A percentile compares a stretch with the other conserved stretches of the same genome.
phyloP scores from a whole-genome alignment of 2,113 vertebrate genomes.

The Rattus norvegicus region DNA sequence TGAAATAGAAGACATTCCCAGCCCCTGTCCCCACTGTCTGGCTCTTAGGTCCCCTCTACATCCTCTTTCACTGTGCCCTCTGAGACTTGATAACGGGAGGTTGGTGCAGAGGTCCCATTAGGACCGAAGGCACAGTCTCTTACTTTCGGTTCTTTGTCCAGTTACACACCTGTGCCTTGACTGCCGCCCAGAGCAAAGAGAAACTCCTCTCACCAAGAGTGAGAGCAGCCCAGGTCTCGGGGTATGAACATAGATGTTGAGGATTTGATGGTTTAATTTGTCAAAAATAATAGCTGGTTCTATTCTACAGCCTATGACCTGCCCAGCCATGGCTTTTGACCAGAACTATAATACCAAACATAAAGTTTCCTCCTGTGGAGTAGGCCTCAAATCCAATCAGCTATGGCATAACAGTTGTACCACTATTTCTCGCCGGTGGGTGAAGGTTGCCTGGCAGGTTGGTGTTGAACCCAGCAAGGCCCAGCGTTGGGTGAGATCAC shows the following conservation, averaged over 20 bases:
- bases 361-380: neutral
- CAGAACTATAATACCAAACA: neutral
- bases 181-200: neutral
- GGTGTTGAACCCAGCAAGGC: neutral
- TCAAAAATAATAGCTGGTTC: neutral
- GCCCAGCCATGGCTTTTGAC: neutral
- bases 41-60: too few species aligned
- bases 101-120: neutral
- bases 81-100: neutral
- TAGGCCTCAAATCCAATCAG: neutral
- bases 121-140: neutral
- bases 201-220: neutral
- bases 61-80: neutral
- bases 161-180: neutral
- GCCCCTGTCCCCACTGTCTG: too few species aligned
- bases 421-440: neutral
- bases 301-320: neutral
- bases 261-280: neutral
- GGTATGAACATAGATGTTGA: neutral
- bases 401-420: neutral
- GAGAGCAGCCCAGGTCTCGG: neutral
- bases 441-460: neutral
- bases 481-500: neutral
- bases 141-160: neutral
- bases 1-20: neutral